These are phyloP conservation scores for Caenorhabditis macrosperma DNA, from an alignment of 2,888 invertebrate genomes.

Conservation along the genomic window DNA sequence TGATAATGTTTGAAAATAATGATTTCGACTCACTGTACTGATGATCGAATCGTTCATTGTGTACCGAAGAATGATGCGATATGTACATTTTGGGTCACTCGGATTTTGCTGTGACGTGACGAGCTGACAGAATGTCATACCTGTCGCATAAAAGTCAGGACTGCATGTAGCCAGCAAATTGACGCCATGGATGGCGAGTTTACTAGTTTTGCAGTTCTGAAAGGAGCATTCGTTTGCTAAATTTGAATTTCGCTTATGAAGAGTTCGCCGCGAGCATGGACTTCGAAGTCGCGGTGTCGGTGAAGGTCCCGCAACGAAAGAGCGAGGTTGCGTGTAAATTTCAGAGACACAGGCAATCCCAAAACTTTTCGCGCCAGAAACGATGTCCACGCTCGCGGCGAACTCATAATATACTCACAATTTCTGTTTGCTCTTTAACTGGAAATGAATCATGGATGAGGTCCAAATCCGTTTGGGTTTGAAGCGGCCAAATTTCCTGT, in stretches of 20 bases:
- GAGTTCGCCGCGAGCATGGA: too few species aligned
- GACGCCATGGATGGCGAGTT: not conserved
- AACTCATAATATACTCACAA: too few species aligned
- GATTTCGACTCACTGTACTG: slow-evolving; percentile 1
- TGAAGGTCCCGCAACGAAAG: too few species aligned
- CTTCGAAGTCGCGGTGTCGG: too few species aligned
- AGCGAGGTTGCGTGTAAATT: too few species aligned
- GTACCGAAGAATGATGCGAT: slow-evolving; percentile 15
- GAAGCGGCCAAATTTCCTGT: slow-evolving; percentile 42
- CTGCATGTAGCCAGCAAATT: slow-evolving; percentile 27
- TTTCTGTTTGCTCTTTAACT: not conserved
- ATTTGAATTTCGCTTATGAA: too few species aligned
- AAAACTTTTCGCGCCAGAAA: not conserved
- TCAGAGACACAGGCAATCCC: too few species aligned
- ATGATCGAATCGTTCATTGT: slow-evolving; percentile 21
- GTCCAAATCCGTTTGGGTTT: not conserved
- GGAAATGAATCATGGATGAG: slow-evolving; percentile 3
- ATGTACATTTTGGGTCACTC: not conserved
- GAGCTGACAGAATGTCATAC: slow-evolving; percentile 2
- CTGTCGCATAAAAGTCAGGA: slow-evolving; percentile 44
- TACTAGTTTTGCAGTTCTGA: not conserved
- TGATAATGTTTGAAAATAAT: not conserved
- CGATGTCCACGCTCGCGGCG: too few species aligned
- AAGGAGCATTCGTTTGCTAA: not conserved
- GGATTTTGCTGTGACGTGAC: not conserved